Percentiles rank a stretch among this genome's conserved stretches.
These are phyloP conservation scores for Chouioia cunea DNA, from an alignment of 2,888 invertebrate species.

Conservation along the genomic window DNA sequence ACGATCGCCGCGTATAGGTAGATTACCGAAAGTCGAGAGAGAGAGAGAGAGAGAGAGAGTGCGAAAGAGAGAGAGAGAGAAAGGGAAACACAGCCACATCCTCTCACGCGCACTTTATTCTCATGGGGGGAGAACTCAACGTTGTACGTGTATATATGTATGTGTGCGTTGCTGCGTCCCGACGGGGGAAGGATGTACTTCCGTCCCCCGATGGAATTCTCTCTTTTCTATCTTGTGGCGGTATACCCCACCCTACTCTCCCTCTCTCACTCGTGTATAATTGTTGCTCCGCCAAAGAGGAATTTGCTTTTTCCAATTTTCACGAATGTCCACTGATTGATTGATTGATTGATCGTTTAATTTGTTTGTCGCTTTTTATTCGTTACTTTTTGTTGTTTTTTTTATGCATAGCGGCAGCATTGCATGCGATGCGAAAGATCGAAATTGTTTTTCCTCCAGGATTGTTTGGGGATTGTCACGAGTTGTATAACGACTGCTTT, in stretches of 20 bases:
- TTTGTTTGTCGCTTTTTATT: conserved; percentile 22
- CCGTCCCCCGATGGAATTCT: conserved; percentile 57
- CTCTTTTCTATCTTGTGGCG: conserved; percentile 55
- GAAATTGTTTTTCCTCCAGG: too few relatives aligned
- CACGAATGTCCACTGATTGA: conserved; percentile 11
- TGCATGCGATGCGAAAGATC: neutral
- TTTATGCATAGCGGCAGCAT: neutral
- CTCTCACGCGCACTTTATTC: conserved; percentile 29
- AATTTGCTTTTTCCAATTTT: conserved; percentile 38
- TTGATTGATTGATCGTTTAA: conserved; percentile 34
- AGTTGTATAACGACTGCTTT: too few relatives aligned
- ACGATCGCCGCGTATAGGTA: neutral
- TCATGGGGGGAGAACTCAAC: conserved; percentile 25
- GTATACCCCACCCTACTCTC: neutral
- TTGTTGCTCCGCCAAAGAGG: conserved; percentile 3
- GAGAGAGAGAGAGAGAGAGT: conserved; percentile 31
- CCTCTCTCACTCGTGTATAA: conserved; percentile 19
- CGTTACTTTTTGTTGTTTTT: neutral
- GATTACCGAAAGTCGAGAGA: conserved; percentile 15
- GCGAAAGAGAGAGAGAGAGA: conserved; percentile 29
- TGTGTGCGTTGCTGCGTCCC: conserved; percentile 13
- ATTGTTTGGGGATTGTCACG: too few relatives aligned
- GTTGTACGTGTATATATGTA: neutral
- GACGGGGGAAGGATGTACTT: conserved; percentile 64
- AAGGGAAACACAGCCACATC: conserved; percentile 44